Evolutionary conservation across 2,113 vertebrate species (phyloP).

Genomic region (Trachemys scripta): DNA sequence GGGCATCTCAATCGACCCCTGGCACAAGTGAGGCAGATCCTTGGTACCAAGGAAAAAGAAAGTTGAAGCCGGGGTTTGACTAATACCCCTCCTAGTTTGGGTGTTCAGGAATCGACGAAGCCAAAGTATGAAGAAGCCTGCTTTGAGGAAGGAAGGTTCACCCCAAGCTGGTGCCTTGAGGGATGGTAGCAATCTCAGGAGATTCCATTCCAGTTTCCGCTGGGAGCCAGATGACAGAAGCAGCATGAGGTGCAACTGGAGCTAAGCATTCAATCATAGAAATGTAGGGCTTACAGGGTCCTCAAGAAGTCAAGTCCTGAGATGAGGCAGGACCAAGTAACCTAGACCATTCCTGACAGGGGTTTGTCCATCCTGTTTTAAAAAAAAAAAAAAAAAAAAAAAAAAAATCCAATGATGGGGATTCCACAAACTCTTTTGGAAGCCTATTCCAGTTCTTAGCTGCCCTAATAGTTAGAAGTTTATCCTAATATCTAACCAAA

Average conservation of each 20-base stretch:
- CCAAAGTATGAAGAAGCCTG: not conserved
- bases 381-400: too few species aligned
- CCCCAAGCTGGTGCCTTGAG: not conserved
- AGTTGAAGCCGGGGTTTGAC: not conserved
- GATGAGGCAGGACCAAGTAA: too few species aligned
- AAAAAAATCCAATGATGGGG: not conserved
- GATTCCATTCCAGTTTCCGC: not conserved
- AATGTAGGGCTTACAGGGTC: not conserved
- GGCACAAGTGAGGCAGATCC: not conserved
- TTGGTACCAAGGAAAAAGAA: not conserved
- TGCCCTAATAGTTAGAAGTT: not conserved
- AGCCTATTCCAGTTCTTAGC: not conserved
- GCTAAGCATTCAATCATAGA: not conserved
- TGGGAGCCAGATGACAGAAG: not conserved
- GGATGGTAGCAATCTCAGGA: not conserved
- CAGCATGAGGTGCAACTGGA: not conserved
- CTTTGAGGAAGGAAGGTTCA: not conserved
- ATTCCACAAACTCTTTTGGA: not conserved
- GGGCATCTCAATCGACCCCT: not conserved
- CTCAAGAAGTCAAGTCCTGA: too few species aligned
- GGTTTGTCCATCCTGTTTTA: not conserved
- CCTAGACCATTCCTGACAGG: not conserved
- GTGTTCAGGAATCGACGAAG: not conserved
- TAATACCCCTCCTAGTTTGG: not conserved
- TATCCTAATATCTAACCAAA: not conserved